Evolutionary conservation across 2,888 invertebrate genomes (phyloP), one percentile per base, ranked within the genome.

Genomic region (Vandiemenella viatica): DNA sequence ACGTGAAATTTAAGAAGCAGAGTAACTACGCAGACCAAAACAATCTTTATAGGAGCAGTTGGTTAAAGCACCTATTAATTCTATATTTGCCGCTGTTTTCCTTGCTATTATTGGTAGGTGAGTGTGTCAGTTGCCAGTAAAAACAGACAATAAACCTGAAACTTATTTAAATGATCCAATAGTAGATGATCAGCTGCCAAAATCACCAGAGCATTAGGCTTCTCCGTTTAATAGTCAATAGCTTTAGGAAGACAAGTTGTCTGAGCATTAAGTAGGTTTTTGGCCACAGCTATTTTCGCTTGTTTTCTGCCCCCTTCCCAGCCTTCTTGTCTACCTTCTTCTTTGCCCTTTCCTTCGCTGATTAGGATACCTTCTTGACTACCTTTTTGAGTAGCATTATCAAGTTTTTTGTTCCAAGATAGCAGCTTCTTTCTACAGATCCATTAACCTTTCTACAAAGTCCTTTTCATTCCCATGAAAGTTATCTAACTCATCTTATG

Each of bases 191-290:
- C 49, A 49, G 19, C 37, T 26, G 49, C 38, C 17, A 49, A 49
- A 5, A 48, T 48, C 48, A 48, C n/a, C n/a, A n/a, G 38, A 38
- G 6, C 21, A 43, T 43, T 6, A 43, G 43, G n/a, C 43, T 19
- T 19, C 20, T 20, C 20, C 43, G 16, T 43, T n/a, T n/a, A n/a
- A n/a, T n/a, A n/a, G n/a, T n/a, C n/a, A n/a, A n/a, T 51, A 54
- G 21, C 37, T 21, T 23, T 7, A 32, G 54, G 21, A 32, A 54
- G 50, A 15, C 54, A 50, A 20, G 55, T 55, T 22, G 26, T 37
- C 55, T 55, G 15, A 46, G 55, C 49, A 18, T 48, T 52, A 32
- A 55, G 54, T 55, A 21, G 23, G 47, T 55, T 49, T 51, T 50
- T 54, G 13, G 53, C 55, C 5, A 54, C 52, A 19, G 16, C 53